These are phyloP conservation scores for Megaceryle torquata DNA, from an alignment of 2,113 vertebrate genomes.

Conservation along the genomic window DNA sequence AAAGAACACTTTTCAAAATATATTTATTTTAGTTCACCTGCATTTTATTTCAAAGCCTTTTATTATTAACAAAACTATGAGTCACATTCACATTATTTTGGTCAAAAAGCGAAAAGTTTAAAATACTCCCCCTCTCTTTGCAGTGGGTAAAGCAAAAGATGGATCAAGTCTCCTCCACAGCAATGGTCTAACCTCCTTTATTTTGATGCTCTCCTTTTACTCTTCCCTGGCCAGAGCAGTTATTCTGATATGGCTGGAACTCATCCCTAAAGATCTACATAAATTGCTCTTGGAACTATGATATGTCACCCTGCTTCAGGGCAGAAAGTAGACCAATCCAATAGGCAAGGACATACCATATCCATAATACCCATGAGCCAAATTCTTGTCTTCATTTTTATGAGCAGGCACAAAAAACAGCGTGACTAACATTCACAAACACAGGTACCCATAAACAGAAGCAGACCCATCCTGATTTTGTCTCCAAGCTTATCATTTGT, in stretches of 20 bases:
- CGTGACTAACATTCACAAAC: not conserved
- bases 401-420: not conserved
- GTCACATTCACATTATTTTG: not conserved
- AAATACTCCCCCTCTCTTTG: not conserved
- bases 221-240: not conserved
- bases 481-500: not conserved
- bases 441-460: not conserved
- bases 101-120: not conserved
- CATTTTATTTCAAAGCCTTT: not conserved
- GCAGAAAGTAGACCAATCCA: not conserved
- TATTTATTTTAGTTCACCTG: not conserved
- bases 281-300: not conserved
- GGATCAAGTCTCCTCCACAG: not conserved
- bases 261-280: not conserved
- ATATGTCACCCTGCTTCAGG: fast-evolving
- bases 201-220: fast-evolving
- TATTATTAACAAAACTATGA: not conserved
- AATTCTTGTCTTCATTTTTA: not conserved
- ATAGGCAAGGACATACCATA: not conserved
- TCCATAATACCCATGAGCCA: not conserved
- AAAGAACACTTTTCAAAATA: not conserved
- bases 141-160: not conserved
- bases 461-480: not conserved
- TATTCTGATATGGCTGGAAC: not conserved
- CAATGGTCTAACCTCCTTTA: not conserved